A percentile compares a stretch with the other conserved stretches of the same genome.
phyloP scores from a whole-genome alignment of 1,140 invertebrate genomes.

The Aplysia californica region DNA sequence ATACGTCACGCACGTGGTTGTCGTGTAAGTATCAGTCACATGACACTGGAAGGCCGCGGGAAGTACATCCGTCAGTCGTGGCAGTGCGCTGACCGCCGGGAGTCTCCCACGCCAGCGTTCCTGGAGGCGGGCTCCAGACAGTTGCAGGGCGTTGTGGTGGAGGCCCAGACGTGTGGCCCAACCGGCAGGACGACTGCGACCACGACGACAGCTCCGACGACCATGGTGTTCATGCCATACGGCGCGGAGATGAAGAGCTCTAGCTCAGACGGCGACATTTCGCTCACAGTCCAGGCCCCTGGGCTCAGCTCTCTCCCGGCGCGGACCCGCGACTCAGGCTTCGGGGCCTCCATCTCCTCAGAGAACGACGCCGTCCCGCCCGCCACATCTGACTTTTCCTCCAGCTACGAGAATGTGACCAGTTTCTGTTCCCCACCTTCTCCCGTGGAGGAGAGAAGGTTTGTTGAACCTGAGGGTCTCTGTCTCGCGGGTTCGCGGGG shows the following conservation, averaged over 20 bases:
- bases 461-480: too few relatives aligned
- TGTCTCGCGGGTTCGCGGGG: too few relatives aligned
- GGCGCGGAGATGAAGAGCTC: not conserved
- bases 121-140: slow-evolving; percentile 17
- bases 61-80: too few relatives aligned
- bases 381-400: not conserved
- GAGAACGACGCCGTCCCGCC: slow-evolving; percentile 6
- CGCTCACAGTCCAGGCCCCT: not conserved
- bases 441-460: too few relatives aligned
- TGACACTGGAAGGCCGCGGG: too few relatives aligned
- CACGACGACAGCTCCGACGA: too few relatives aligned
- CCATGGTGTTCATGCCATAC: not conserved
- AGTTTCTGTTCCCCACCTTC: not conserved
- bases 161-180: too few relatives aligned
- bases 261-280: slow-evolving; percentile 15
- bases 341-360: slow-evolving; percentile 19
- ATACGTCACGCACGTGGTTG: too few relatives aligned
- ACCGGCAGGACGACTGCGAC: too few relatives aligned
- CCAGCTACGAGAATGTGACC: not conserved
- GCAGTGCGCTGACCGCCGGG: not conserved
- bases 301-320: slow-evolving; percentile 5
- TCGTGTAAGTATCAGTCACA: too few relatives aligned
- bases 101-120: not conserved
- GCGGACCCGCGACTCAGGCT: slow-evolving; percentile 5
- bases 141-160: too few relatives aligned